Percentiles rank a stretch among this genome's conserved stretches.
Evolutionary conservation across 2,888 invertebrate species (phyloP).

Genomic region (Spicauda simplicius): DNA sequence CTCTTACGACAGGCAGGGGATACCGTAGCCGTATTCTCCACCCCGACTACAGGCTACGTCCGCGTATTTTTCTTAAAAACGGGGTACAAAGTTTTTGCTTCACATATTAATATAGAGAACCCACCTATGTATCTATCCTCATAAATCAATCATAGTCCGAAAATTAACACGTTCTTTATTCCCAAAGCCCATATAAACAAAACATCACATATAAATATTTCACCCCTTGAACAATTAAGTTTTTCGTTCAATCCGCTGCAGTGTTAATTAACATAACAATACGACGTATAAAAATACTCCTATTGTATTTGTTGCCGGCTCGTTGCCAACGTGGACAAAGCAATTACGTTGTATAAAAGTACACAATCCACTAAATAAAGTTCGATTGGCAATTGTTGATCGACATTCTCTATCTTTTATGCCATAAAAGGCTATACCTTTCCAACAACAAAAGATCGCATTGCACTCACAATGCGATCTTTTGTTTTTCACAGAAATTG

Average conservation of each 20-base stretch:
- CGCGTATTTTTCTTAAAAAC: no score
- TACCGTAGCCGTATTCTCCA: no score
- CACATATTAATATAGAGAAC: no score
- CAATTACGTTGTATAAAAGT: slow-evolving; percentile 3
- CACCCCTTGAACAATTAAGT: background rate
- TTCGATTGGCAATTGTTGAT: background rate
- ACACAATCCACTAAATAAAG: slow-evolving; percentile 1
- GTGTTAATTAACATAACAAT: background rate
- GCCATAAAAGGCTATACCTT: background rate
- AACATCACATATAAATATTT: background rate
- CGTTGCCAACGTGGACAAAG: background rate
- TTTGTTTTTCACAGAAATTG: no score
- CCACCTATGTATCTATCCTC: no score
- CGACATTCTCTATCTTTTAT: background rate
- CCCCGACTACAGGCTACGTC: no score
- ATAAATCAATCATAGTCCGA: no score
- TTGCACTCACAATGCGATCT: no score
- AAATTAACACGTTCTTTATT: no score
- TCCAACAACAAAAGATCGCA: background rate
- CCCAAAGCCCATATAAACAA: background rate
- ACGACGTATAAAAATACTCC: background rate
- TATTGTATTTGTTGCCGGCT: slow-evolving; percentile 1
- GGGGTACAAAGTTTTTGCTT: no score
- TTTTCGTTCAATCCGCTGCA: background rate
- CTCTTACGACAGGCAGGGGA: no score